Evolutionary conservation across 2,888 invertebrate species (phyloP), one percentile per base, ranked within the genome.

Genomic region (Fissipunctia ypsillon): DNA sequence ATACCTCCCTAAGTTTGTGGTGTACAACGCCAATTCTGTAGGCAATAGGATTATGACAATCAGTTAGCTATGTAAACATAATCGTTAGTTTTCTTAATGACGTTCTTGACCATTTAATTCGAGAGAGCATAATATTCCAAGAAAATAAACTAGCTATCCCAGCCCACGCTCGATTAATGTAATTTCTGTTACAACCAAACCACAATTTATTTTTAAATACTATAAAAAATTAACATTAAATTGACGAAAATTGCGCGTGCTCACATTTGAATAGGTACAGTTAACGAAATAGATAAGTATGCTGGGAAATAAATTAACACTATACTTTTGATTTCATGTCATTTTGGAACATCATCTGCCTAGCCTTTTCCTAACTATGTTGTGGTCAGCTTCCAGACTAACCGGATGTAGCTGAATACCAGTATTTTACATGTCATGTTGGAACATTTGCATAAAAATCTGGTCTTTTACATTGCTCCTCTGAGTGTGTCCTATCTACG

Each of bases 241-340:
- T 41, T 60, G 54, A 65, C 43, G 25, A 25, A 67, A 79, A 81
- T 76, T 63, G 67, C 70, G 80, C 66, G 69, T 83, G 78, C 84
- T 84, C 69, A 72, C 66, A 54, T 76, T 79, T 84, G 73, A 80
- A 80, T 76, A 70, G 71, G 77, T 82, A 85, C 80, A 77, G 63
- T 45, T 43, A 38, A 22, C 22, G 25, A 64, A 72, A 22, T 3
- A 41, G 10, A 19, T 54, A 45, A 7, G 10, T 41, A 25, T 35
- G 1, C 22, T 16, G 4, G 45, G 5, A 16, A n/a, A 22, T 48
- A 25, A 38, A 60, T 10, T 35, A 14, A 22, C 14, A 43, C 9
- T 43, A n/a, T n/a, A 12, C 25, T 31, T 59, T n/a, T n/a, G n/a
- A 19, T 38, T 25, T 60, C 9, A 16, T 25, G 5, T n/a, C 0